phyloP scores from a whole-genome alignment of 92 coral and sea anemone genomes.

The Zoanthus sansibaricus region DNA sequence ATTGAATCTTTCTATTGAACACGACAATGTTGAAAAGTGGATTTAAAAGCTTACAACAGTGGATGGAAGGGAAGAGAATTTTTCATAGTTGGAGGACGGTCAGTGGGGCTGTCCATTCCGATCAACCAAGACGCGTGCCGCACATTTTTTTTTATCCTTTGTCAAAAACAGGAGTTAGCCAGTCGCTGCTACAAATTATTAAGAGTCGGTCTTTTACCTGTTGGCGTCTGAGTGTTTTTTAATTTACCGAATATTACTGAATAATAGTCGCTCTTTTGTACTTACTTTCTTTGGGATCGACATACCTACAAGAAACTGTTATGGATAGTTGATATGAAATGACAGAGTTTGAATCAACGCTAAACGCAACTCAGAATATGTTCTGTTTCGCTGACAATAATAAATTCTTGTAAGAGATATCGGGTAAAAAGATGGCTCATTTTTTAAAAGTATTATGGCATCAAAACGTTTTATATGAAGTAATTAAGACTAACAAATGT shows the following conservation, averaged over 20 bases:
- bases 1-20: not conserved
- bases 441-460: not conserved
- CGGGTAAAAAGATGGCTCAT: not conserved
- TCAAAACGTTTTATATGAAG: not conserved
- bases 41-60: not conserved
- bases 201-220: conserved; percentile 8
- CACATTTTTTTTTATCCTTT: conserved; percentile 23
- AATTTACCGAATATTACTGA: not conserved
- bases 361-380: not conserved
- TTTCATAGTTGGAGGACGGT: not conserved
- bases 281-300: not conserved
- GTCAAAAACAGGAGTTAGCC: conserved; percentile 30
- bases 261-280: not conserved
- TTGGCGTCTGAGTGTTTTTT: not conserved
- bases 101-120: conserved; percentile 5
- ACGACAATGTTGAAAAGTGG: not conserved
- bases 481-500: not conserved
- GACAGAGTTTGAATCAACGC: not conserved
- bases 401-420: not conserved
- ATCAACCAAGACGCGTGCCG: conserved; percentile 16
- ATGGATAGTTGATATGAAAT: conserved; percentile 3
- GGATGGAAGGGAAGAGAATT: not conserved
- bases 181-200: conserved; percentile 25
- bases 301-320: not conserved
- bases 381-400: not conserved